phyloP scores from a whole-genome alignment of 2,113 vertebrate species.

The Calypte anna region DNA sequence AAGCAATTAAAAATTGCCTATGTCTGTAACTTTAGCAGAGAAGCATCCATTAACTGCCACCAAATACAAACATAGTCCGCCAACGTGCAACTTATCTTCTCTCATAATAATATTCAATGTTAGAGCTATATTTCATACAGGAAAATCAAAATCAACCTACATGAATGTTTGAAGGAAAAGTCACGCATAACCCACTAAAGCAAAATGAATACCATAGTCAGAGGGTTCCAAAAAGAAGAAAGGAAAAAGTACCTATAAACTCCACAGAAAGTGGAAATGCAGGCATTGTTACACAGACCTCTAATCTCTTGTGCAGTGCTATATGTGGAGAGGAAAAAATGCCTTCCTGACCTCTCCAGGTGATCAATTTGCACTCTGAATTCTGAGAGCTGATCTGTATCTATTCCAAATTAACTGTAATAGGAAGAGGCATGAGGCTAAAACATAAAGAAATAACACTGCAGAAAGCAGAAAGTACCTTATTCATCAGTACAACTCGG shows the following conservation, averaged over 20 bases:
- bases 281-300: constrained; percentile 47
- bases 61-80: neutral
- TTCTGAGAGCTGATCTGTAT: constrained; percentile 52
- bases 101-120: neutral
- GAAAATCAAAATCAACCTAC: constrained; percentile 40
- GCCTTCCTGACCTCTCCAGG: constrained; percentile 63
- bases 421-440: constrained; percentile 51
- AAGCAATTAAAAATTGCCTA: neutral
- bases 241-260: constrained; percentile 53
- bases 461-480: constrained; percentile 44
- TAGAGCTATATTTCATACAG: neutral
- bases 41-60: neutral
- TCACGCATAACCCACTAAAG: constrained; percentile 12
- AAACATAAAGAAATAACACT: constrained; percentile 63
- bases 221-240: constrained; percentile 49
- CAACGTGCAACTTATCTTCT: neutral
- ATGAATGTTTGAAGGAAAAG: constrained; percentile 42
- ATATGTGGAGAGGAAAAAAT: constrained; percentile 49
- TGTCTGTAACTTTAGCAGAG: neutral
- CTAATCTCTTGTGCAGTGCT: constrained; percentile 52
- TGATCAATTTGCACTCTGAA: constrained; percentile 67
- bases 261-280: constrained; percentile 51
- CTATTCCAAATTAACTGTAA: constrained; percentile 68
- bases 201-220: constrained; percentile 48
- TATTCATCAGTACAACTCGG: constrained; percentile 44